Base-by-base conservation (phyloP, 2,797 vertebrate genomes). In the Gymnoscopelus microlampas region DNA sequence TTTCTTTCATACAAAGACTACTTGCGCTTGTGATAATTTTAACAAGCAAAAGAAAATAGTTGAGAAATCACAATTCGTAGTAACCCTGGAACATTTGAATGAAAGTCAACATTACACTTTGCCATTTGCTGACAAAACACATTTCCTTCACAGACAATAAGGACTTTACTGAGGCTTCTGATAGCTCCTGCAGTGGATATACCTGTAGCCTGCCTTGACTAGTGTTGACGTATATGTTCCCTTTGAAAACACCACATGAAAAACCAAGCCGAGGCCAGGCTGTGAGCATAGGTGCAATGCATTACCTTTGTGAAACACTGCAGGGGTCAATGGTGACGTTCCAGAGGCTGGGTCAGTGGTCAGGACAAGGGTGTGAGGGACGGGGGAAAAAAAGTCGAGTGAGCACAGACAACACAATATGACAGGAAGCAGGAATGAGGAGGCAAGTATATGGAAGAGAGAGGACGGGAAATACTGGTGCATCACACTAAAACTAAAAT, bases 351-450 rank as follows among this genome's bases (percentile, higher is more conserved):
- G 93, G 93, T 93, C 93, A 94, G 93, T 92, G 92, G 93, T 94
- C 94, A 93, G 93, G 93, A 95, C 93, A 94, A 90, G 90, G 93
- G 88, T 92, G 92, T 92, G 92, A 94, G 90, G 88, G 90, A 95
- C 94, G 39, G 39, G 39, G 39, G 39, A 44, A 44, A 44, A 94
- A 87, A 89, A 88, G 89, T 90, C 91, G 91, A 92, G 91, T 93
- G 92, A 92, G 90, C 91, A 91, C 79, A 88, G 88, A 93, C 89
- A 94, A 92, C 88, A 91, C 89, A 93, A 93, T 90, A 92, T 94
- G 93, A 93, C 82, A 93, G 90, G 91, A 92, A 93, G 91, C 91
- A 90, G 80, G 89, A 90, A 93, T 78, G 76, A 89, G 88, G 77
- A 89, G 77, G 85, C 85, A 91, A 88, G 82, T 85, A 82, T 85